A percentile compares a stretch with the other conserved stretches of the same genome.
phyloP scores from a whole-genome alignment of 1,140 invertebrate species.

The Orius insidiosus region DNA sequence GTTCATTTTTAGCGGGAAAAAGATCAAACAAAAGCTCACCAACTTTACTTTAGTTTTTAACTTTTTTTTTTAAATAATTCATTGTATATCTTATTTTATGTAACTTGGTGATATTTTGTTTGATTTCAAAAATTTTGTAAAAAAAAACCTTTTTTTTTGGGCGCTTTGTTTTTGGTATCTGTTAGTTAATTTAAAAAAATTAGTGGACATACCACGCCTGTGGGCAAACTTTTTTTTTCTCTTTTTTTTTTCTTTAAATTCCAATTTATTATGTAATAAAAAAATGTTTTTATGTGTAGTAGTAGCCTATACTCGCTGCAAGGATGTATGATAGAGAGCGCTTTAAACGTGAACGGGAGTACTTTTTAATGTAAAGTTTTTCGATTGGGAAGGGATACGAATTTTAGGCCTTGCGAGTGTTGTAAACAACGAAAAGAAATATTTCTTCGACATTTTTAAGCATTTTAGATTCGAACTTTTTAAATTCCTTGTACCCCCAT shows the following conservation, averaged over 20 bases:
- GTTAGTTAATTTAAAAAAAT: no score
- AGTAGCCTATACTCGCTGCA: constrained; percentile 9
- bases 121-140: neutral
- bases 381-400: constrained; percentile 9
- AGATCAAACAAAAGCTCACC: constrained; percentile 8
- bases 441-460: constrained; percentile 5
- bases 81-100: constrained; percentile 3
- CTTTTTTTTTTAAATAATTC: constrained; percentile 1
- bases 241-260: no score
- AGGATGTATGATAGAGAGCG: constrained; percentile 8
- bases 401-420: constrained; percentile 1
- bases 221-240: no score
- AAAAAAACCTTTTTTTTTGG: no score
- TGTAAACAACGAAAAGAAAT: constrained; percentile 7
- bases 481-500: neutral
- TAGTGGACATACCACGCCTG: no score
- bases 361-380: constrained; percentile 3
- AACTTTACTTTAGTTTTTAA: constrained; percentile 6
- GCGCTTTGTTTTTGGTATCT: no score
- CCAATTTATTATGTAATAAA: neutral
- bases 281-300: constrained; percentile 12
- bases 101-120: constrained; percentile 10
- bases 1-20: no score
- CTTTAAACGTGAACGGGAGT: constrained; percentile 5
- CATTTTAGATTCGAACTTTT: constrained; percentile 4